Conservation (phyloP, 2,888 invertebrate species). For the Emmelina monodactyla region DNA sequence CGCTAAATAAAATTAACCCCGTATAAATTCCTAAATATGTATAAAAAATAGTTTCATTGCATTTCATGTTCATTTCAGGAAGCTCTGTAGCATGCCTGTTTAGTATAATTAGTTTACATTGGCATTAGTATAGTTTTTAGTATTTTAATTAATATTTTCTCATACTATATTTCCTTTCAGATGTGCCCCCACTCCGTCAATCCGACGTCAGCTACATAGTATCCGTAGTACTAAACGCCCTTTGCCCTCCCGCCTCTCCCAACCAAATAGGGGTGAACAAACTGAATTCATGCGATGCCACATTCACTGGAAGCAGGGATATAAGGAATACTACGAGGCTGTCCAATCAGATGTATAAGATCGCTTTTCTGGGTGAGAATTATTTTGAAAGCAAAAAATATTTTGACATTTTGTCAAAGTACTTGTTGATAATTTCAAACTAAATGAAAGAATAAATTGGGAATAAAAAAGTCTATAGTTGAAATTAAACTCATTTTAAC, state of each 20-base stretch:
- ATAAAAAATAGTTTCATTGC: no score
- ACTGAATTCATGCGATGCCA: conserved; percentile 73
- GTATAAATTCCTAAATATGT: no score
- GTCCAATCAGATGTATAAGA: conserved; percentile 81
- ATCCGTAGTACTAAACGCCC: conserved; percentile 87
- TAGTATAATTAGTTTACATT: no score
- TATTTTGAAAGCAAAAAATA: no score
- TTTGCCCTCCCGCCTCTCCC: conserved; percentile 70
- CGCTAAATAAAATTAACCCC: no score
- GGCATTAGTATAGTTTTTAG: neutral
- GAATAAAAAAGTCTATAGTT: no score
- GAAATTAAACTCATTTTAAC: no score
- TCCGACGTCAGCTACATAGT: conserved; percentile 91
- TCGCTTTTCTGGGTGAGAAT: conserved; percentile 76
- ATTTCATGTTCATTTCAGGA: no score
- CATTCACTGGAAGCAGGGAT: conserved; percentile 81
- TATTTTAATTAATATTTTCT: neutral
- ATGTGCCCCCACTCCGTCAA: conserved; percentile 87
- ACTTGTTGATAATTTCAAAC: no score
- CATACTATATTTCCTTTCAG: conserved; percentile 48
- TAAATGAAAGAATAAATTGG: no score
- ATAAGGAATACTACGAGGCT: conserved; percentile 80
- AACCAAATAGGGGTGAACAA: conserved; percentile 78
- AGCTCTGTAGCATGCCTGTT: no score
- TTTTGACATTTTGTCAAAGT: no score